phyloP scores from a whole-genome alignment of 2,888 invertebrate species.

The Caenorhabditis angaria region DNA sequence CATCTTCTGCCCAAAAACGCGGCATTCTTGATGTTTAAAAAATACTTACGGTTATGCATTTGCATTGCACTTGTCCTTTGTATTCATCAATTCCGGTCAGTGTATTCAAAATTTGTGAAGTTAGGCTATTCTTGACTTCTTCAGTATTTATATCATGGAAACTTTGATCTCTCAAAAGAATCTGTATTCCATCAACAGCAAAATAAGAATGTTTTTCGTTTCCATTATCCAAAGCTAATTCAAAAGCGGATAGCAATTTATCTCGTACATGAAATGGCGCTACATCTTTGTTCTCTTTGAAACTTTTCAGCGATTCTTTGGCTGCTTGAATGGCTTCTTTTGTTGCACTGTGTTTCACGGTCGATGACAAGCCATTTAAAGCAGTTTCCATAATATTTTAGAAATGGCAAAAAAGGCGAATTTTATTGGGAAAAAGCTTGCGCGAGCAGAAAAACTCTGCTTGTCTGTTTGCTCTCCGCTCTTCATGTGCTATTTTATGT shows the following conservation, averaged over 20 bases:
- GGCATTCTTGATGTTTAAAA: no score
- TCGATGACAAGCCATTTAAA: constrained; percentile 41
- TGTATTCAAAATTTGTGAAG: constrained; percentile 46
- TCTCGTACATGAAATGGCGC: constrained; percentile 74
- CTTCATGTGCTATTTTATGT: not conserved
- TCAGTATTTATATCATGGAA: constrained; percentile 51
- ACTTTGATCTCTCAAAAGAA: constrained; percentile 56
- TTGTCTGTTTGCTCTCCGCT: constrained; percentile 15
- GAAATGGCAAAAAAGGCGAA: constrained; percentile 6
- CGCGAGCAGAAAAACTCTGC: constrained; percentile 16
- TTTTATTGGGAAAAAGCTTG: constrained; percentile 13
- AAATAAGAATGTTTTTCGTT: constrained; percentile 84
- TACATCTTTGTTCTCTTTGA: constrained; percentile 51
- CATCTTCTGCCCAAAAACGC: no score
- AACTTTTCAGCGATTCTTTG: constrained; percentile 52
- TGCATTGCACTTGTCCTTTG: constrained; percentile 63
- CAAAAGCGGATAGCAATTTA: constrained; percentile 85
- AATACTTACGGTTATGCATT: constrained; percentile 59
- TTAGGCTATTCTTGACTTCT: constrained; percentile 45
- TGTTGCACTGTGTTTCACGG: constrained; percentile 47
- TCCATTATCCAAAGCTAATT: constrained; percentile 87
- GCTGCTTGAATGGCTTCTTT: constrained; percentile 59
- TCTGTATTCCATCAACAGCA: constrained; percentile 83
- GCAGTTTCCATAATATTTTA: constrained; percentile 45
- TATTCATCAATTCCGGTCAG: constrained; percentile 63